A percentile compares a stretch with the other conserved stretches of the same genome.
Conservation (phyloP, 1,140 invertebrate genomes). For the Popillia japonica region DNA sequence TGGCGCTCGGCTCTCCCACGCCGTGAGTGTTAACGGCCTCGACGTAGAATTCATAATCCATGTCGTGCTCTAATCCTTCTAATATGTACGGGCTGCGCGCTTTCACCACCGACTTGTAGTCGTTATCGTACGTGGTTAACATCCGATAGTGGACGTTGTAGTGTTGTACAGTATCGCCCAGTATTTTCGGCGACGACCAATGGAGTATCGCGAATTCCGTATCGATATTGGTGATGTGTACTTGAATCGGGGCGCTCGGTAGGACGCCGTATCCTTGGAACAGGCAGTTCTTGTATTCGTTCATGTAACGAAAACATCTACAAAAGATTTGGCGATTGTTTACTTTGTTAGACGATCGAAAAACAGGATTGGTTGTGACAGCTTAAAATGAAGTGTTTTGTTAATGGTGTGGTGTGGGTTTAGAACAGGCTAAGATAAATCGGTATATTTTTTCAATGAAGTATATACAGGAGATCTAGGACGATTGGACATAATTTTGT, state of each 20-base stretch:
- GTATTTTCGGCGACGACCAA: constrained; percentile 75
- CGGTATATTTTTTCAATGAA: too few relatives aligned
- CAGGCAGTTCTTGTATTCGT: constrained; percentile 79
- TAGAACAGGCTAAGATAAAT: too few relatives aligned
- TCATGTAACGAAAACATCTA: constrained; percentile 83
- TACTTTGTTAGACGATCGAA: background rate
- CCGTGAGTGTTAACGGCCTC: constrained; percentile 84
- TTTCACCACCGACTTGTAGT: constrained; percentile 53
- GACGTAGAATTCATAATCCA: constrained; percentile 83
- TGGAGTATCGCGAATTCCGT: constrained; percentile 79
- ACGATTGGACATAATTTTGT: too few relatives aligned
- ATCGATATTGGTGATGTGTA: constrained; percentile 76
- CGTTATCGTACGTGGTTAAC: constrained; percentile 54
- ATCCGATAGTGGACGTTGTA: constrained; percentile 74
- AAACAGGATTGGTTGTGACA: background rate
- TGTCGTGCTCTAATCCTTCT: constrained; percentile 75
- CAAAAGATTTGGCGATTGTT: background rate
- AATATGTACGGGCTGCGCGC: constrained; percentile 76
- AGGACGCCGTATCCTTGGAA: constrained; percentile 84
- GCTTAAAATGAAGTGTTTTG: background rate
- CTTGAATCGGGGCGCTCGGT: constrained; percentile 71
- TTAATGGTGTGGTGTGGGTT: too few relatives aligned
- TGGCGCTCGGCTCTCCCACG: constrained; percentile 74
- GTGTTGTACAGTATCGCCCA: constrained; percentile 74
- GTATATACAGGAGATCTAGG: too few relatives aligned